These are phyloP conservation scores for Mylabris phalerata DNA, from an alignment of 1,140 invertebrate species.

Conservation along the genomic window DNA sequence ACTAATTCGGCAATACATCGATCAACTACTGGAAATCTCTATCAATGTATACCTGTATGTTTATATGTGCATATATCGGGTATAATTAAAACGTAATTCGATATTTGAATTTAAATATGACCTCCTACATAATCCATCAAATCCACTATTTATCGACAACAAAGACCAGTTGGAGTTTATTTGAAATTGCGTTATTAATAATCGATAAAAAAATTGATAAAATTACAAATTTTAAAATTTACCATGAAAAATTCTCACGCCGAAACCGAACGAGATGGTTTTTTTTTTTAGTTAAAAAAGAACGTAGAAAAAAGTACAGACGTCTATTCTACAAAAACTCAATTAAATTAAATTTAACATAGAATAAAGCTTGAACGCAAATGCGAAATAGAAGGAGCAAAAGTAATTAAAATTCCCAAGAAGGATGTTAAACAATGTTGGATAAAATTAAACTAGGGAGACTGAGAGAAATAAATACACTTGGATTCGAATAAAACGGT, in stretches of 20 bases:
- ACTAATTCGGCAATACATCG: constrained; percentile 26
- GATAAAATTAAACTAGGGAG: constrained; percentile 29
- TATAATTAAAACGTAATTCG: constrained; percentile 28
- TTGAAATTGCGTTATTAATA: too few relatives aligned
- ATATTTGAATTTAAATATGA: constrained; percentile 24
- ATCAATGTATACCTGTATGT: too few relatives aligned
- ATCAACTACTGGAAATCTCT: constrained; percentile 12
- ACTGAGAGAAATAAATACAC: constrained; percentile 33
- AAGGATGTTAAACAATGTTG: constrained; percentile 34
- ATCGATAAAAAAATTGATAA: too few relatives aligned
- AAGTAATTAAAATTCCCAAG: constrained; percentile 39
- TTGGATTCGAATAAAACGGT: constrained; percentile 31
- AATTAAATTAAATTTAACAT: constrained; percentile 35
- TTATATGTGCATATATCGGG: constrained; percentile 8
- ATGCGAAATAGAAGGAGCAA: constrained; percentile 29
- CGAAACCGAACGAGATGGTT: too few relatives aligned
- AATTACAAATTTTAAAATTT: too few relatives aligned
- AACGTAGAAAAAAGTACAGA: constrained; percentile 10
- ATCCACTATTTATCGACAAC: background rate
- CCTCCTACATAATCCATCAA: constrained; percentile 13
- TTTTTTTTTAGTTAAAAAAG: background rate
- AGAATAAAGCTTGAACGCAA: constrained; percentile 32
- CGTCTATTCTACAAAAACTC: constrained; percentile 24
- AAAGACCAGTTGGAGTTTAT: too few relatives aligned
- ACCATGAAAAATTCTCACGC: too few relatives aligned